Percentiles rank a stretch among this genome's conserved stretches.
Evolutionary conservation across 2,888 invertebrate species (phyloP).

Genomic region (Lepetodrilus schrolli): DNA sequence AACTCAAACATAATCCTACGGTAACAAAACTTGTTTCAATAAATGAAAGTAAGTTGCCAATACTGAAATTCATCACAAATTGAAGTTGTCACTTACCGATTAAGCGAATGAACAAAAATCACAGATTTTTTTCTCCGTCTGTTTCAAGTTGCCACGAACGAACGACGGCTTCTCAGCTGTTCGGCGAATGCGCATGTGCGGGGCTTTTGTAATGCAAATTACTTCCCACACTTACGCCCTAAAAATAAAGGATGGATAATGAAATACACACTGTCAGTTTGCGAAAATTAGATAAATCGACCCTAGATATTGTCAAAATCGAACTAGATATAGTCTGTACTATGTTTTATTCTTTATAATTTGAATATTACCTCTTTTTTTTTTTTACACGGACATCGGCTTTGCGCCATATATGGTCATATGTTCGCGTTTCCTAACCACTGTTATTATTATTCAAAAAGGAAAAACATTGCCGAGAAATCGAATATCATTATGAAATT

Average conservation of each 20-base stretch:
- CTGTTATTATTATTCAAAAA: conserved; percentile 7
- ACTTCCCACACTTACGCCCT: conserved; percentile 18
- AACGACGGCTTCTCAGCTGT: conserved; percentile 38
- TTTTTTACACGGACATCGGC: not conserved
- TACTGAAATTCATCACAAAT: not conserved
- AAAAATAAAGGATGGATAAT: not conserved
- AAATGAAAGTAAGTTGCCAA: conserved; percentile 13
- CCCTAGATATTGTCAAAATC: too few relatives aligned
- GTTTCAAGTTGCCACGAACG: conserved; percentile 23
- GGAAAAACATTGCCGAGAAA: too few relatives aligned
- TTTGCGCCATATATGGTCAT: conserved; percentile 21
- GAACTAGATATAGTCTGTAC: too few relatives aligned
- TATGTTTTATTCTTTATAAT: too few relatives aligned
- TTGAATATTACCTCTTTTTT: conserved; percentile 5
- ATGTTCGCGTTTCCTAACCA: conserved; percentile 17
- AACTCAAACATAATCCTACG: not conserved
- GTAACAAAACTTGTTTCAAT: not conserved
- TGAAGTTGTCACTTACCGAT: conserved; percentile 24
- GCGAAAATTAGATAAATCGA: too few relatives aligned
- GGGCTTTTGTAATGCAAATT: conserved; percentile 58
- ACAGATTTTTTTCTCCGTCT: conserved; percentile 10
- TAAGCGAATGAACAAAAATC: not conserved
- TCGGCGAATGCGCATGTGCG: conserved; percentile 63
- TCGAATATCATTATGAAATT: too few relatives aligned
- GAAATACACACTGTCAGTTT: not conserved